Evolutionary conservation across 2,888 invertebrate species (phyloP).

Genomic region (Caradrina kadenii): DNA sequence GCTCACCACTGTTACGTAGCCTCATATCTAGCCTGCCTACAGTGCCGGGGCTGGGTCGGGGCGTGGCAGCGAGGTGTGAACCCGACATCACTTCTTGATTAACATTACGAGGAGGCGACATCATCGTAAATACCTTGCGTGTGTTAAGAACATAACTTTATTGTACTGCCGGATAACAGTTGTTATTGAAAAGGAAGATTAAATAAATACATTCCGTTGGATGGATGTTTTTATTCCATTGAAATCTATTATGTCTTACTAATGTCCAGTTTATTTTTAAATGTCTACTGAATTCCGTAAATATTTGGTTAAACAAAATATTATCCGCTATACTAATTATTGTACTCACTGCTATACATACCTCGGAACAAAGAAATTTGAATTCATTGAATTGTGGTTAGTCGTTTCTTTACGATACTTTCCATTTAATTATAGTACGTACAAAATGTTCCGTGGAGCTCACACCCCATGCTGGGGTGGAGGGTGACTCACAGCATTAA

Average conservation of each 20-base stretch:
- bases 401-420: not conserved
- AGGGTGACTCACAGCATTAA: conserved; percentile 29
- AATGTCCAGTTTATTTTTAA: too few species aligned
- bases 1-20: not conserved
- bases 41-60: conserved; percentile 4
- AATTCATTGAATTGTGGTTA: not conserved
- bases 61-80: not conserved
- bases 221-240: not conserved
- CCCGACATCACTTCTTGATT: conserved; percentile 25
- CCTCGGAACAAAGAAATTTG: conserved; percentile 8
- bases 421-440: conserved; percentile 1
- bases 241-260: too few species aligned
- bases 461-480: conserved; percentile 8
- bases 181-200: too few species aligned
- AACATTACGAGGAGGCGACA: conserved; percentile 19
- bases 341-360: not conserved
- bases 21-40: not conserved
- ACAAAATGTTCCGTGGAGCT: conserved; percentile 1
- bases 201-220: too few species aligned
- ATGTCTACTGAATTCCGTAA: not conserved
- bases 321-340: not conserved
- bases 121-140: conserved; percentile 10
- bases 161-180: not conserved
- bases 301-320: not conserved
- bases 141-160: conserved; percentile 7